Percentiles rank a stretch among this genome's conserved stretches.
Conservation (phyloP, 1,140 invertebrate genomes). For the Drosophila baimaii region DNA sequence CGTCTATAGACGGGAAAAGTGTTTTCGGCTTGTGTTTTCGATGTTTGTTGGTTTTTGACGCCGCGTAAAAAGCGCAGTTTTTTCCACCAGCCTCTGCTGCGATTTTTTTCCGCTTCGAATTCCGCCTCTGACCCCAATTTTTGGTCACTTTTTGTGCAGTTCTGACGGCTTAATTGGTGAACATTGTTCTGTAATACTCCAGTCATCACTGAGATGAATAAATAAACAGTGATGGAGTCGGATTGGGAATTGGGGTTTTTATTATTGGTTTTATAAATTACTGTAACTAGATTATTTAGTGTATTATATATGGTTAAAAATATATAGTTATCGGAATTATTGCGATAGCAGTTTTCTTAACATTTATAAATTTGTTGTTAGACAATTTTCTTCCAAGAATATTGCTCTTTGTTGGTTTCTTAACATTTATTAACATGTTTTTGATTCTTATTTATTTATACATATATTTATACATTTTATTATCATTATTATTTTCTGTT, state of each 20-base stretch:
- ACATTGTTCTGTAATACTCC: slow-evolving; percentile 53
- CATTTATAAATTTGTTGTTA: neutral
- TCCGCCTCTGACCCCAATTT: slow-evolving; percentile 13
- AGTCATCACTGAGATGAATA: slow-evolving; percentile 14
- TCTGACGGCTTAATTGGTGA: slow-evolving; percentile 70
- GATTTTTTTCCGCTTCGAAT: slow-evolving; percentile 28
- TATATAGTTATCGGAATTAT: neutral
- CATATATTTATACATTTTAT: too few relatives aligned
- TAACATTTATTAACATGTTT: too few relatives aligned
- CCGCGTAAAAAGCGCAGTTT: slow-evolving; percentile 59
- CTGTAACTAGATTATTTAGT: neutral
- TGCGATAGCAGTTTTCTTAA: neutral
- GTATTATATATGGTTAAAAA: too few relatives aligned
- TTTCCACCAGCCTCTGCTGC: slow-evolving; percentile 16
- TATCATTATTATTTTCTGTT: too few relatives aligned
- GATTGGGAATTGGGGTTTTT: neutral
- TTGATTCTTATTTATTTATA: too few relatives aligned
- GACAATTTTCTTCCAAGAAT: too few relatives aligned
- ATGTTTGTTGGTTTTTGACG: slow-evolving; percentile 79
- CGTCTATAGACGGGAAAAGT: slow-evolving; percentile 79
- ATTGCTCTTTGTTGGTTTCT: too few relatives aligned
- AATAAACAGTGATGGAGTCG: slow-evolving; percentile 17
- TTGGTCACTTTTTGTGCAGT: slow-evolving; percentile 61
- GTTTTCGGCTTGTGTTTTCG: slow-evolving; percentile 70
- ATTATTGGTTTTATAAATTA: neutral